Evolutionary conservation across 1,140 invertebrate species (phyloP).

Genomic region (Coptotermes formosanus): DNA sequence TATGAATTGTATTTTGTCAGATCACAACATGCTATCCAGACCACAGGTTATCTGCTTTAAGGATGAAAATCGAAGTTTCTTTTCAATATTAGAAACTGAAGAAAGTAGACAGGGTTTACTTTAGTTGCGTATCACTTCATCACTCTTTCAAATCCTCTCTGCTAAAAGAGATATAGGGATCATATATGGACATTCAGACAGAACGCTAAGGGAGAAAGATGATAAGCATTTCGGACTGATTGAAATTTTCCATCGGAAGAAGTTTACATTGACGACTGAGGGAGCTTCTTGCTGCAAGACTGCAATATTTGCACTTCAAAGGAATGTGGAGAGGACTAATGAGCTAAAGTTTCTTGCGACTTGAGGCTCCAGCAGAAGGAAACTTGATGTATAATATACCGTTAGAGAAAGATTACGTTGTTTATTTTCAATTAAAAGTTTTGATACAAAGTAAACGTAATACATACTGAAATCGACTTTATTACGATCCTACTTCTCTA

Average conservation of each 20-base stretch:
- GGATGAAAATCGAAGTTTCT: not conserved
- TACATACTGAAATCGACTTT: slow-evolving; percentile 4
- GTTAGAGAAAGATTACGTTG: slow-evolving; percentile 26
- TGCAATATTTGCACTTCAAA: slow-evolving; percentile 29
- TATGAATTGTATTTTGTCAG: no score
- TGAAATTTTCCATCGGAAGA: slow-evolving; percentile 28
- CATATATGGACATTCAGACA: slow-evolving; percentile 8
- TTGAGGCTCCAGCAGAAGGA: not conserved
- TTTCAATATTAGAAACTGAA: not conserved
- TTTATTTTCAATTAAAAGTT: slow-evolving; percentile 30
- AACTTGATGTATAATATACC: slow-evolving; percentile 1
- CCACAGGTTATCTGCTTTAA: not conserved
- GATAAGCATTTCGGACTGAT: slow-evolving; percentile 27
- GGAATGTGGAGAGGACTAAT: slow-evolving; percentile 28
- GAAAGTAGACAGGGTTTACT: not conserved
- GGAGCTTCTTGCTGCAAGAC: not conserved
- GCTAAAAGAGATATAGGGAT: not conserved
- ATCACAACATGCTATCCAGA: no score
- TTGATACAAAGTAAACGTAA: slow-evolving; percentile 28
- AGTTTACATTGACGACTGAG: slow-evolving; percentile 24
- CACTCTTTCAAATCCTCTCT: not conserved
- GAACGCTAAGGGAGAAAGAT: not conserved
- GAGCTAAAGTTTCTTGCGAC: slow-evolving; percentile 24
- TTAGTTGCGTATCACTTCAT: not conserved
- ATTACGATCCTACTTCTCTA: not conserved